Percentiles rank a stretch among this genome's conserved stretches.
phyloP scores from a whole-genome alignment of 2,888 invertebrate genomes.

The Agrochola lychnidis region DNA sequence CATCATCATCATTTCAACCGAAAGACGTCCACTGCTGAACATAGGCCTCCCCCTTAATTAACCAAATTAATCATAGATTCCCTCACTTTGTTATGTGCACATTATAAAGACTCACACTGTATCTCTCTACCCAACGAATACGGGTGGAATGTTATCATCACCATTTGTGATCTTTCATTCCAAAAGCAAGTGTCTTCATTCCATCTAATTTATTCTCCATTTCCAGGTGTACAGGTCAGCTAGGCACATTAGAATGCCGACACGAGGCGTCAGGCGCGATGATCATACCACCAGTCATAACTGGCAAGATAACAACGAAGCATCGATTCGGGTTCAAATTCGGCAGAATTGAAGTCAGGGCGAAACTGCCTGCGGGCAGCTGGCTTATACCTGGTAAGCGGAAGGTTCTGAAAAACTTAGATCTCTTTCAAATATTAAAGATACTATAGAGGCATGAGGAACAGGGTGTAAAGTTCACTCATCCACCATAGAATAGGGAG shows the following conservation, averaged over 20 bases:
- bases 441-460: too few relatives aligned
- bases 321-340: conserved; percentile 93
- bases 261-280: conserved; percentile 86
- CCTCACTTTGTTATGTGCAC: too few relatives aligned
- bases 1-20: too few relatives aligned
- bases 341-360: conserved; percentile 93
- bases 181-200: neutral
- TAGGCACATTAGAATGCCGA: conserved; percentile 87
- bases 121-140: neutral
- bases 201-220: neutral
- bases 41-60: too few relatives aligned
- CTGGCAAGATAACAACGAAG: conserved; percentile 92
- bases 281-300: conserved; percentile 93
- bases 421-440: neutral
- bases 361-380: conserved; percentile 93
- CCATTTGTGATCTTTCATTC: neutral
- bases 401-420: neutral
- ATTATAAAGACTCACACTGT: too few relatives aligned
- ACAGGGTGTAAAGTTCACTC: too few relatives aligned
- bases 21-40: too few relatives aligned
- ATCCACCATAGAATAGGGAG: too few relatives aligned
- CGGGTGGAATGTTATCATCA: neutral
- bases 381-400: conserved; percentile 94
- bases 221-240: conserved; percentile 88
- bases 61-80: too few relatives aligned